Evolutionary conservation across 2,888 invertebrate species (phyloP).

Genomic region (Cryptus armator): DNA sequence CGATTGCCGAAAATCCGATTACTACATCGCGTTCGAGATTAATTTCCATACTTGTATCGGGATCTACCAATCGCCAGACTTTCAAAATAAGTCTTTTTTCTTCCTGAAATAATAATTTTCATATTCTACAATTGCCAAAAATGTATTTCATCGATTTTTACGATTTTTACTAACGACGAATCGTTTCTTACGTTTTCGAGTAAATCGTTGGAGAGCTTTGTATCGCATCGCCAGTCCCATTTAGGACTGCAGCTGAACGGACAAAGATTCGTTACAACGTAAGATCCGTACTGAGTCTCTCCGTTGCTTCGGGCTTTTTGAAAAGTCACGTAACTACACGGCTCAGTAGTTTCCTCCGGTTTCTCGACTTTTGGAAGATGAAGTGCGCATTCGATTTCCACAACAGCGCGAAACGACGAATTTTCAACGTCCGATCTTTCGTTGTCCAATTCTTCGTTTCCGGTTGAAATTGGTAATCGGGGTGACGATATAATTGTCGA

Average conservation of each 20-base stretch:
- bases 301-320: constrained; percentile 83
- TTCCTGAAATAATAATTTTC: constrained; percentile 83
- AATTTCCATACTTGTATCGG: constrained; percentile 84
- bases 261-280: constrained; percentile 86
- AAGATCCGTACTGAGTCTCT: constrained; percentile 78
- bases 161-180: not conserved
- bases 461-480: constrained; percentile 36
- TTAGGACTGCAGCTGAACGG: constrained; percentile 68
- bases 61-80: constrained; percentile 87
- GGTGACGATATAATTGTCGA: constrained; percentile 8
- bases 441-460: constrained; percentile 61
- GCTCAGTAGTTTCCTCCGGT: constrained; percentile 85
- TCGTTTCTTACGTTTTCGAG: constrained; percentile 83
- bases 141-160: not conserved
- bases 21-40: constrained; percentile 87
- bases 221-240: constrained; percentile 70
- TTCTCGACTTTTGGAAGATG: constrained; percentile 86
- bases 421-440: constrained; percentile 64
- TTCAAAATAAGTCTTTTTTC: constrained; percentile 88
- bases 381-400: constrained; percentile 87
- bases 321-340: constrained; percentile 88
- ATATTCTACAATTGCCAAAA: too few species aligned
- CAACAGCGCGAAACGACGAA: constrained; percentile 85
- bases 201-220: constrained; percentile 68
- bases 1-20: constrained; percentile 88